phyloP scores from a whole-genome alignment of 2,888 invertebrate species.

The Drosophila lacicola region DNA sequence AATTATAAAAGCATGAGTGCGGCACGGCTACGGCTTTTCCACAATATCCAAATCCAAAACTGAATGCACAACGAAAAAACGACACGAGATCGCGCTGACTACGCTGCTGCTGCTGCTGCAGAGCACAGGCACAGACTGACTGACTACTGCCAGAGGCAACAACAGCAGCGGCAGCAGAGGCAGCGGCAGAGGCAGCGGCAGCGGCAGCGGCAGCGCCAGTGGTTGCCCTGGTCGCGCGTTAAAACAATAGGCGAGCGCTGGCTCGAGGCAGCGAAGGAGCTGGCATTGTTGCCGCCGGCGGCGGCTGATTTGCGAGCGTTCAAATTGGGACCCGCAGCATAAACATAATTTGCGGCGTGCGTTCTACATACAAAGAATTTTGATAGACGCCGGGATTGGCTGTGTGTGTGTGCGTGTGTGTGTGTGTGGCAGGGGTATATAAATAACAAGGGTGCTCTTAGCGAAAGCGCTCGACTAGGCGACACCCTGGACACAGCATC shows the following conservation, averaged over 20 bases:
- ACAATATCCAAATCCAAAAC: constrained; percentile 26
- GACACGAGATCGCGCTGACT: constrained; percentile 42
- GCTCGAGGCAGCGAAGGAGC: constrained; percentile 16
- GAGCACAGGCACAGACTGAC: constrained; percentile 76
- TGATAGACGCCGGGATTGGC: neutral
- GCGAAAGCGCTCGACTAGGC: no score
- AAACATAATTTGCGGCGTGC: constrained; percentile 56
- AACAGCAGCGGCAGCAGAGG: neutral
- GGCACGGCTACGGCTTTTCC: constrained; percentile 28
- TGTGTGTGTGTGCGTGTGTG: constrained; percentile 14
- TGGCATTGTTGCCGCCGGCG: constrained; percentile 33
- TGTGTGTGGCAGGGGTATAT: constrained; percentile 35
- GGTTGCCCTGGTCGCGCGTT: constrained; percentile 54
- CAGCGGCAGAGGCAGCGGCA: constrained; percentile 4
- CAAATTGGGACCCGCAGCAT: constrained; percentile 49
- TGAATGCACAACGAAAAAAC: constrained; percentile 9
- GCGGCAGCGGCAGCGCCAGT: constrained; percentile 40
- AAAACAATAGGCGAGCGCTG: constrained; percentile 39
- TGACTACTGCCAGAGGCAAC: constrained; percentile 54
- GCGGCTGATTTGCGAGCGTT: constrained; percentile 51
- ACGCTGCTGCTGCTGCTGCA: constrained; percentile 62
- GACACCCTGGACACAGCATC: no score
- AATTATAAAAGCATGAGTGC: constrained; percentile 44
- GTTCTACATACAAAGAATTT: constrained; percentile 51
- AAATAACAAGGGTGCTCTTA: constrained; percentile 12